Percentiles rank a stretch among this genome's conserved stretches.
Evolutionary conservation across 2,797 vertebrate species (phyloP).

Genomic region (Oreortyx pictus): DNA sequence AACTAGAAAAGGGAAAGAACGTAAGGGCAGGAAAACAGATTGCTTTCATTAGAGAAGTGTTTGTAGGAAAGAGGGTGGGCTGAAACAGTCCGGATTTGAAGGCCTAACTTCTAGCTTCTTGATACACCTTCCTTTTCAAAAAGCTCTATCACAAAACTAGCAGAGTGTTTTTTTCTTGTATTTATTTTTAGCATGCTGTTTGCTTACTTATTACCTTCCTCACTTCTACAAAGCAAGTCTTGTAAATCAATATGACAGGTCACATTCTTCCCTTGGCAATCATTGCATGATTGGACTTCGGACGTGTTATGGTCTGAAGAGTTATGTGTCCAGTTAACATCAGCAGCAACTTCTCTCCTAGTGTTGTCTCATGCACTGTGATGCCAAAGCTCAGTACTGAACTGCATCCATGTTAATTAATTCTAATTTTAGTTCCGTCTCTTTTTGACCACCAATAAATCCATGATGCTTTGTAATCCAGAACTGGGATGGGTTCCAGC

Average conservation of each 20-base stretch:
- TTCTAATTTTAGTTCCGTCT: slow-evolving; percentile 67
- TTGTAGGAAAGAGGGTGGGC: background rate
- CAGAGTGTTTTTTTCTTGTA: accelerated
- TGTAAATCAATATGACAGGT: background rate
- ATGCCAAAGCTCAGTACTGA: slow-evolving; percentile 42
- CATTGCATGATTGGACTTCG: background rate
- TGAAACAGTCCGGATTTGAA: background rate
- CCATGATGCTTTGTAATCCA: slow-evolving; percentile 32
- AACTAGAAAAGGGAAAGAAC: background rate
- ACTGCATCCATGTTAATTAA: slow-evolving; percentile 52
- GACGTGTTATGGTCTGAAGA: background rate
- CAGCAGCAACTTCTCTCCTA: background rate
- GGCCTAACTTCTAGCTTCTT: background rate
- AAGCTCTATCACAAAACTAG: background rate
- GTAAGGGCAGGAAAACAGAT: background rate
- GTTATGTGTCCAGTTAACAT: background rate
- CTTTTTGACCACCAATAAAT: slow-evolving; percentile 60
- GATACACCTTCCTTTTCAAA: background rate
- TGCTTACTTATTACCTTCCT: background rate
- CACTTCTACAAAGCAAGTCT: background rate
- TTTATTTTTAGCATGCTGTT: background rate
- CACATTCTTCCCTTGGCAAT: background rate
- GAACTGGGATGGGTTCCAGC: slow-evolving; percentile 8
- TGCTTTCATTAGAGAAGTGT: background rate
- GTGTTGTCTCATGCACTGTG: background rate